Conservation (phyloP, 2,888 invertebrate genomes). For the Hartigia nigra region DNA sequence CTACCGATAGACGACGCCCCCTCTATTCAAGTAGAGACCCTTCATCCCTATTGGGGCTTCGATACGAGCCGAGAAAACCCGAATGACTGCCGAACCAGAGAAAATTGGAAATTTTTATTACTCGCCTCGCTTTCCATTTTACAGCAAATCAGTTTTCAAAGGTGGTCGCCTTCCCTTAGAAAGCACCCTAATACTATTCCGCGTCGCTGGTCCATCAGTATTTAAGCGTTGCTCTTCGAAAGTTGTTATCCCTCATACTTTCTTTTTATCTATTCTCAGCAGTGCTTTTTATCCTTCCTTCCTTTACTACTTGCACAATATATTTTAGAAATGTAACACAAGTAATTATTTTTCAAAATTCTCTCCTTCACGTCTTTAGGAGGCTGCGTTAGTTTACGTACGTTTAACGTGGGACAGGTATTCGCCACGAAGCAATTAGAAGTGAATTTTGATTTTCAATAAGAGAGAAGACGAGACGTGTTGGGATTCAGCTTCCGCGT, state of each 20-base stretch:
- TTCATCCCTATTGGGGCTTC: not conserved
- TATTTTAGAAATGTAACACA: not conserved
- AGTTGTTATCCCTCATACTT: not conserved
- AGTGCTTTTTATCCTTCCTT: not conserved
- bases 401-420: not conserved
- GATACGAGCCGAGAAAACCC: not conserved
- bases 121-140: slow-evolving; percentile 47
- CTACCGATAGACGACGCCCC: slow-evolving; percentile 27
- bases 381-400: not conserved
- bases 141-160: slow-evolving; percentile 35
- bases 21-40: slow-evolving; percentile 24
- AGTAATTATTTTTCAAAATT: not conserved
- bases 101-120: slow-evolving; percentile 51
- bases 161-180: slow-evolving; percentile 29
- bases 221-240: not conserved
- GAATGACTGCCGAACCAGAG: not conserved
- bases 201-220: slow-evolving; percentile 6
- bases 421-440: slow-evolving; percentile 44
- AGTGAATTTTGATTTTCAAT: slow-evolving; percentile 65
- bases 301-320: not conserved
- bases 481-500: slow-evolving; percentile 63
- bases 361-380: too few relatives aligned
- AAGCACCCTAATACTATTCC: slow-evolving; percentile 36
- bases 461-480: slow-evolving; percentile 53
- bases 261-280: not conserved